Conservation (phyloP, 1,140 invertebrate genomes). For the Aphelinus certus region DNA sequence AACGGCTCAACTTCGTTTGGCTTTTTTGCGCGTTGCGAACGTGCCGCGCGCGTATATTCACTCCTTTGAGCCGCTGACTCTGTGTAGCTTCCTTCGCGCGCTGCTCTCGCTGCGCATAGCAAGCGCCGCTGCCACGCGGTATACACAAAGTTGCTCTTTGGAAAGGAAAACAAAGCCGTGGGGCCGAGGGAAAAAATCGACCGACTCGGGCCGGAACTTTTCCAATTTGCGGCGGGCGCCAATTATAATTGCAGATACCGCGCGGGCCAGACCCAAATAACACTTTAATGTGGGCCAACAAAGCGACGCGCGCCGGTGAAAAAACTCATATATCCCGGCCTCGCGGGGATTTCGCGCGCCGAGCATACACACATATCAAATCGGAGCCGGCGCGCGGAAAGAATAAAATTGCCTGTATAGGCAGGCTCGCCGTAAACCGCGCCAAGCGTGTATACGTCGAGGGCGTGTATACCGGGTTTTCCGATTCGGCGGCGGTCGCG, state of each 20-base stretch:
- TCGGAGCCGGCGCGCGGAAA: neutral
- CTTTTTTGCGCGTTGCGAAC: no score
- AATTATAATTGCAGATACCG: slow-evolving; percentile 31
- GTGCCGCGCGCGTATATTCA: no score
- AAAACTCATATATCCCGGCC: no score
- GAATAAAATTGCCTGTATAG: slow-evolving; percentile 1
- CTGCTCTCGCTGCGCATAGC: no score
- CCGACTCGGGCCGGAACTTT: slow-evolving; percentile 2
- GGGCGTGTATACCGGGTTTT: no score
- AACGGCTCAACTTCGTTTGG: no score
- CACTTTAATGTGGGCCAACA: slow-evolving; percentile 21
- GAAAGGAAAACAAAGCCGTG: no score
- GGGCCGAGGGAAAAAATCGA: neutral
- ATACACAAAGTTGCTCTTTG: no score
- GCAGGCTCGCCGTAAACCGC: neutral
- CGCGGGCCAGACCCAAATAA: slow-evolving; percentile 2
- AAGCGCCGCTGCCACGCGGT: no score
- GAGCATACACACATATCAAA: neutral
- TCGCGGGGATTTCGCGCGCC: neutral
- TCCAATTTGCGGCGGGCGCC: slow-evolving; percentile 12
- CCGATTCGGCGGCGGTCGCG: neutral
- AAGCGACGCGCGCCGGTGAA: neutral
- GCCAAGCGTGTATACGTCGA: no score
- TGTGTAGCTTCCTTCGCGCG: no score
- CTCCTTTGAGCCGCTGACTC: no score